phyloP scores from a whole-genome alignment of 2,797 vertebrate genomes.

The Sandelia bainsii region DNA sequence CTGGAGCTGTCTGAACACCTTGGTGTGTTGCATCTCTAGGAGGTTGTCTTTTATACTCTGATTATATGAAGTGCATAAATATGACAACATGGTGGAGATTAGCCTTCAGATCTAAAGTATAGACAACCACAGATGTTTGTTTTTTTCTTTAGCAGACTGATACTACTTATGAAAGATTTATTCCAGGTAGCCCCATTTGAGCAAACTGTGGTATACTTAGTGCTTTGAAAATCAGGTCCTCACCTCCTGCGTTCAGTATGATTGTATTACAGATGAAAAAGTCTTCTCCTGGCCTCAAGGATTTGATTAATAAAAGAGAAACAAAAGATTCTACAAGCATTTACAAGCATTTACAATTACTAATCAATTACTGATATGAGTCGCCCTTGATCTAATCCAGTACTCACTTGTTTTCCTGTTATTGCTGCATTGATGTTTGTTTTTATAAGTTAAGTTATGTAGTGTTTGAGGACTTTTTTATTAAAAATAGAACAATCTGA shows the following conservation, averaged over 20 bases:
- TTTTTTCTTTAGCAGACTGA: not conserved
- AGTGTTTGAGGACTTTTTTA: constrained; percentile 17
- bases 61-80: constrained; percentile 1
- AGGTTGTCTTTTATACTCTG: constrained; percentile 2
- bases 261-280: constrained; percentile 9
- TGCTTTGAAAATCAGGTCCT: constrained; percentile 15
- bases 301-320: constrained; percentile 34
- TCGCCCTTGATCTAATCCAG: constrained; percentile 42
- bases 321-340: constrained; percentile 6
- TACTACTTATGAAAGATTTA: constrained; percentile 23
- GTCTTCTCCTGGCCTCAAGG: not conserved
- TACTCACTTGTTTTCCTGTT: constrained; percentile 19
- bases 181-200: constrained; percentile 9
- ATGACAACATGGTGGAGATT: not conserved
- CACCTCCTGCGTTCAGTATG: constrained; percentile 7
- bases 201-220: constrained; percentile 2
- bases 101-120: not conserved
- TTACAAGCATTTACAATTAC: constrained; percentile 23
- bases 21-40: not conserved
- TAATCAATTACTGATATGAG: constrained; percentile 23
- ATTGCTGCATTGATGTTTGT: constrained; percentile 38
- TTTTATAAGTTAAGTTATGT: constrained; percentile 24
- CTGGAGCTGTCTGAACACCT: not conserved
- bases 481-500: constrained; percentile 23
- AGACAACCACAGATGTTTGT: not conserved